phyloP scores from a whole-genome alignment of 2,888 invertebrate species.

The Acleris sparsana region DNA sequence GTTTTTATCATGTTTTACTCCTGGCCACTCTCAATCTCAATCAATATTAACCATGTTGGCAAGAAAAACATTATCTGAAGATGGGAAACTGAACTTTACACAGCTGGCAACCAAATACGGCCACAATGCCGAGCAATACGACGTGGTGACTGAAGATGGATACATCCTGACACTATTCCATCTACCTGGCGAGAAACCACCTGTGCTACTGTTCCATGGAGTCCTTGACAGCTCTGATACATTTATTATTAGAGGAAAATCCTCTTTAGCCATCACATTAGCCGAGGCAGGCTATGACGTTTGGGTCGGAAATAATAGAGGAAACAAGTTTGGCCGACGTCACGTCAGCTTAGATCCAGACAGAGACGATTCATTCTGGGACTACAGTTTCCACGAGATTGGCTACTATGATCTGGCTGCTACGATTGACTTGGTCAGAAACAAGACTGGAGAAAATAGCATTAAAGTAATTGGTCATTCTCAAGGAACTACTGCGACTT shows the following conservation, averaged over 20 bases:
- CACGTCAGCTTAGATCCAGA: constrained; percentile 29
- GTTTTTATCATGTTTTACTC: background rate
- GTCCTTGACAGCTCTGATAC: constrained; percentile 47
- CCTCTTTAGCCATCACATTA: constrained; percentile 45
- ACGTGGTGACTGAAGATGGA: constrained; percentile 50
- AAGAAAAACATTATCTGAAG: constrained; percentile 21
- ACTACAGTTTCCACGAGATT: constrained; percentile 36
- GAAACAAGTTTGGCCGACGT: constrained; percentile 12
- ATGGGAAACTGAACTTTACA: constrained; percentile 39
- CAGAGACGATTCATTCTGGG: constrained; percentile 28
- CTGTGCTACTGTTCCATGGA: constrained; percentile 49
- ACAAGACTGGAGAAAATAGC: constrained; percentile 9
- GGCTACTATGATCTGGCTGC: constrained; percentile 34
- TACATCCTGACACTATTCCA: constrained; percentile 49
- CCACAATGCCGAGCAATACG: constrained; percentile 39
- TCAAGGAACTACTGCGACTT: constrained; percentile 32
- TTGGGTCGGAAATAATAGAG: constrained; percentile 22
- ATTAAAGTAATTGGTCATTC: constrained; percentile 30
- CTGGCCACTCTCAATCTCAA: background rate
- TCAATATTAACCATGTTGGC: background rate
- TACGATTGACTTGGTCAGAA: constrained; percentile 23
- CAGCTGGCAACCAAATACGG: constrained; percentile 42
- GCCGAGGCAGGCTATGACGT: constrained; percentile 47
- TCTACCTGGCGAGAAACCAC: constrained; percentile 43
- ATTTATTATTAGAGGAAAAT: constrained; percentile 48